A percentile compares a stretch with the other conserved stretches of the same genome.
Conservation (phyloP, 2,113 vertebrate genomes). For the Gobio gobio region DNA sequence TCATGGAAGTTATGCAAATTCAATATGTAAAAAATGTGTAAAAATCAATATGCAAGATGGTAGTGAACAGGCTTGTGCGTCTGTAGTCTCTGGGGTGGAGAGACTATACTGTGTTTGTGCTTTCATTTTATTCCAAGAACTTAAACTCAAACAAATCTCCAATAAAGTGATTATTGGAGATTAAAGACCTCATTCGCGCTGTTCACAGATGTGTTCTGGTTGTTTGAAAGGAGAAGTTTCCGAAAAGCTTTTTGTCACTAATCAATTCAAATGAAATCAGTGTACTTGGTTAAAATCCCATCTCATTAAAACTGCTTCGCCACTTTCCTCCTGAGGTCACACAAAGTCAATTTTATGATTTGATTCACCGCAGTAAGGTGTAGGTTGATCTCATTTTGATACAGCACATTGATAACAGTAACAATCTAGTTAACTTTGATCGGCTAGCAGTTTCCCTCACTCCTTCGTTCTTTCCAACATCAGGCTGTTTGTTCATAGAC, state of each 20-base stretch:
- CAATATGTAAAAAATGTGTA: not conserved
- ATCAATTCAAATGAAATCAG: conserved; percentile 11
- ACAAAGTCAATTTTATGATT: conserved; percentile 22
- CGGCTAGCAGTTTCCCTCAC: conserved; percentile 20
- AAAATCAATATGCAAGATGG: not conserved
- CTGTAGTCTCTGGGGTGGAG: not conserved
- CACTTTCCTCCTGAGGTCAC: conserved; percentile 8
- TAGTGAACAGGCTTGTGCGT: not conserved
- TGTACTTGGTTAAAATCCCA: not conserved
- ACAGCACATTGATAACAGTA: conserved; percentile 15
- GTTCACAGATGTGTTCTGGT: not conserved
- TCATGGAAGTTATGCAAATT: not conserved
- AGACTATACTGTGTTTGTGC: not conserved
- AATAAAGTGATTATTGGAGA: not conserved
- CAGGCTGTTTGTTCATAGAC: conserved; percentile 48
- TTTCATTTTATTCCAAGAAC: conserved; percentile 3
- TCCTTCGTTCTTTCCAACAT: not conserved
- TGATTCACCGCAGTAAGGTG: conserved; percentile 37
- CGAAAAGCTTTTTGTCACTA: not conserved
- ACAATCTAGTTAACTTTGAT: conserved; percentile 39
- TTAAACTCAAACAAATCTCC: not conserved
- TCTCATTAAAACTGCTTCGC: conserved; percentile 3
- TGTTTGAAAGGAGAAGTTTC: not conserved
- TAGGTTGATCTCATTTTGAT: conserved; percentile 35
- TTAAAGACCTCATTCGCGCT: not conserved